phyloP scores from a whole-genome alignment of 2,888 invertebrate species.

The Apamea monoglypha region DNA sequence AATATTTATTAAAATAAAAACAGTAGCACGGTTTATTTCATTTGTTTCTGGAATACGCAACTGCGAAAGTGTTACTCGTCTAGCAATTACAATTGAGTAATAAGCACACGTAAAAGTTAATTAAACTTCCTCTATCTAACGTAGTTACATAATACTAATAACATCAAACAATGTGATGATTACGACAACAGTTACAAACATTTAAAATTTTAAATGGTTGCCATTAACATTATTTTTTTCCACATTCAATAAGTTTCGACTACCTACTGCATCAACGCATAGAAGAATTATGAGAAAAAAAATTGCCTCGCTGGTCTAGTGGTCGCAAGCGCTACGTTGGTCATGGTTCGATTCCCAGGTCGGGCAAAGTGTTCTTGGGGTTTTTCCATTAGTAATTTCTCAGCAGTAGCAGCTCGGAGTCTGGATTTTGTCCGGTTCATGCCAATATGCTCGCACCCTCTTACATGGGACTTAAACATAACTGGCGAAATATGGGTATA shows the following conservation, averaged over 20 bases:
- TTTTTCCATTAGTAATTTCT: not conserved
- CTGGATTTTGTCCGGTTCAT: not conserved
- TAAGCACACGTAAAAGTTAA: conserved; percentile 43
- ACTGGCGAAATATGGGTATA: not conserved
- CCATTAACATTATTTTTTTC: conserved; percentile 24
- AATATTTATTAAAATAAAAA: not conserved
- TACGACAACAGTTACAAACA: conserved; percentile 28
- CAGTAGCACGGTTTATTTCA: not conserved
- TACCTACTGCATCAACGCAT: not conserved
- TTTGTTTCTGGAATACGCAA: conserved; percentile 12
- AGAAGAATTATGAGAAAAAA: conserved; percentile 4
- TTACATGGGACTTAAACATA: not conserved
- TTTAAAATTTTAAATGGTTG: conserved; percentile 37
- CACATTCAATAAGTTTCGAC: no score
- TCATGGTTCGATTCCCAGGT: not conserved
- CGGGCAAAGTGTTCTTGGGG: not conserved
- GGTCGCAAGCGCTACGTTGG: not conserved
- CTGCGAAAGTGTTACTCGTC: conserved; percentile 29
- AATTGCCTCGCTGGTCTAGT: not conserved
- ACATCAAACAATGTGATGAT: conserved; percentile 41
- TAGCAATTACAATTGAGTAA: conserved; percentile 43
- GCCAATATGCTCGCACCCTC: no score
- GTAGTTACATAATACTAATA: conserved; percentile 46
- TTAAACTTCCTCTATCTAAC: conserved; percentile 51
- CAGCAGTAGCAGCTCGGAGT: not conserved